Percentiles rank a stretch among this genome's conserved stretches.
Conservation (phyloP, 2,113 vertebrate genomes). For the Nipponia nippon region DNA sequence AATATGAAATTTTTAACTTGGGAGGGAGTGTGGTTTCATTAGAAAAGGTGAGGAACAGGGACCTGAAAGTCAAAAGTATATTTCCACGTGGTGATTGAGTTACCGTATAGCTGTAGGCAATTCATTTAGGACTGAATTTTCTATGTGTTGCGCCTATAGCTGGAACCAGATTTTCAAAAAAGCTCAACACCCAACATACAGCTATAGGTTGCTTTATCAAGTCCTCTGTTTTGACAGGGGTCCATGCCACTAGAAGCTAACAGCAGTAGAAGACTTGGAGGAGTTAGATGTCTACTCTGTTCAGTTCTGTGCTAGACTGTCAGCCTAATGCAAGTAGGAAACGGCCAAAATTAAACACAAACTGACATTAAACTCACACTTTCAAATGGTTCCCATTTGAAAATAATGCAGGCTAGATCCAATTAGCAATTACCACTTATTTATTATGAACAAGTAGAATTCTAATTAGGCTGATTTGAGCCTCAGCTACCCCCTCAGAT, state of each 20-base stretch:
- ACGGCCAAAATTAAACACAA: constrained; percentile 30
- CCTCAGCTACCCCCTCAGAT: constrained; percentile 66
- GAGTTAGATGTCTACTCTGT: background rate
- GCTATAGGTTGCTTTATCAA: background rate
- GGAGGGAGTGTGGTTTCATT: background rate
- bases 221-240: background rate
- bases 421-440: constrained; percentile 58
- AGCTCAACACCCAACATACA: background rate
- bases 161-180: background rate
- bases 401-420: constrained; percentile 31
- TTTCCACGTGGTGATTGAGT: background rate
- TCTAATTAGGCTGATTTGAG: constrained; percentile 69
- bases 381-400: constrained; percentile 50
- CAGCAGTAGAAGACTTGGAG: background rate
- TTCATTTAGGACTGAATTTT: background rate
- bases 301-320: background rate
- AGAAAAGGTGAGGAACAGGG: background rate
- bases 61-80: background rate
- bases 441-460: constrained; percentile 70
- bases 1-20: background rate
- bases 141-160: background rate
- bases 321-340: background rate
- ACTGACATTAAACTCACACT: constrained; percentile 18
- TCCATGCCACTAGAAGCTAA: background rate
- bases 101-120: background rate